Evolutionary conservation across 2,113 vertebrate species (phyloP).

Genomic region (Parotia lawesii): DNA sequence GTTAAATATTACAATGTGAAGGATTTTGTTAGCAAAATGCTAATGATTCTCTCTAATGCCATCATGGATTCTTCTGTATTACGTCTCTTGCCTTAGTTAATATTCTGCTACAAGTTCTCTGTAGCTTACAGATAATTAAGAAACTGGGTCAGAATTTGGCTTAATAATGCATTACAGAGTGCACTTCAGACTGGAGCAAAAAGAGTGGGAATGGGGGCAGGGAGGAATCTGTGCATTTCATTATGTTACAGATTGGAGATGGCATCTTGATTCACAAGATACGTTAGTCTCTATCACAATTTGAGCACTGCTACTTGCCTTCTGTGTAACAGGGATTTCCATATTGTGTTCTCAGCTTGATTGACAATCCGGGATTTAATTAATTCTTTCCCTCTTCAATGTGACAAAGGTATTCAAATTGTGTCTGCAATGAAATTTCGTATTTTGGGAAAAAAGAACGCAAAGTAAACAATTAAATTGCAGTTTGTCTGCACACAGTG

Average conservation of each 20-base stretch:
- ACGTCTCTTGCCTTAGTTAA: conserved; percentile 38
- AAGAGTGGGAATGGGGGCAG: conserved; percentile 20
- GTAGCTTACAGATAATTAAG: conserved; percentile 61
- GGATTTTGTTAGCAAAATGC: conserved; percentile 6
- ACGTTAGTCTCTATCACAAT: conserved; percentile 7
- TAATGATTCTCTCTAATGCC: not conserved
- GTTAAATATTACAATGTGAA: not conserved
- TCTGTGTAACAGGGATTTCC: conserved; percentile 15
- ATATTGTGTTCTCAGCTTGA: conserved; percentile 13
- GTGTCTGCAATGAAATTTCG: not conserved
- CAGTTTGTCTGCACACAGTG: not conserved
- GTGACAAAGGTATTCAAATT: conserved; percentile 1
- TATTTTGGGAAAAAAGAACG: not conserved
- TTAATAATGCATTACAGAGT: conserved; percentile 56
- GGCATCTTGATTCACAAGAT: conserved; percentile 34
- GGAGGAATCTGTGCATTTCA: conserved; percentile 4
- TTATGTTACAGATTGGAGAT: conserved; percentile 34
- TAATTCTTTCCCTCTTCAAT: not conserved
- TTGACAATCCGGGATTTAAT: not conserved
- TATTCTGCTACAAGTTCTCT: conserved; percentile 42
- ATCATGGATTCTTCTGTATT: not conserved
- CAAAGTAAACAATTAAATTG: not conserved
- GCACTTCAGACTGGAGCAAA: conserved; percentile 17
- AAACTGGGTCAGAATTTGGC: conserved; percentile 64
- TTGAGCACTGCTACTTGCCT: not conserved